phyloP scores from a whole-genome alignment of 2,888 invertebrate species.

The Phymatocera aterrima region DNA sequence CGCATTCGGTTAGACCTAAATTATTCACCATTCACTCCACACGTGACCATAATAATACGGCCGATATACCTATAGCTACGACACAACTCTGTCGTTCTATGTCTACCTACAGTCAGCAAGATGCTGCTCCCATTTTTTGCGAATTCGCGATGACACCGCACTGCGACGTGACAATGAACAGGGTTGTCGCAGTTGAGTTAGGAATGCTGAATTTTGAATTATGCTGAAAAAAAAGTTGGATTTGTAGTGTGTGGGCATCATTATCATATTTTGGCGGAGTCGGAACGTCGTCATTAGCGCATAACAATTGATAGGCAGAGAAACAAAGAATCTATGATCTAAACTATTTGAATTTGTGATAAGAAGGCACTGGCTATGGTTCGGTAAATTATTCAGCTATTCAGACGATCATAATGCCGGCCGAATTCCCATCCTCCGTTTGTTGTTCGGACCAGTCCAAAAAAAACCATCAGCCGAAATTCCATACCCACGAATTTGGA shows the following conservation, averaged over 20 bases:
- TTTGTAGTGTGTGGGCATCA: too few relatives aligned
- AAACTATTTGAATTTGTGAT: background rate
- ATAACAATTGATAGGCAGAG: too few relatives aligned
- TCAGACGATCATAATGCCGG: background rate
- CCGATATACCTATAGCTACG: too few relatives aligned
- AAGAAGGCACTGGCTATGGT: background rate
- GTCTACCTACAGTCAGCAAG: background rate
- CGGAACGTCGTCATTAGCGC: too few relatives aligned
- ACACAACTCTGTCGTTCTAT: background rate
- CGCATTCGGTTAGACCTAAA: conserved; percentile 10
- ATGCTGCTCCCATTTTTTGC: background rate
- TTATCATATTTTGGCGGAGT: too few relatives aligned
- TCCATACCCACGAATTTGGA: background rate
- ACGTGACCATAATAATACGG: background rate
- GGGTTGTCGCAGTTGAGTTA: too few relatives aligned
- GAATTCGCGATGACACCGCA: background rate
- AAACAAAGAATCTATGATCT: background rate
- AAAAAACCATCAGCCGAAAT: background rate
- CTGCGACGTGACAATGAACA: background rate
- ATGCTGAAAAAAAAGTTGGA: too few relatives aligned
- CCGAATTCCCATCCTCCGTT: background rate
- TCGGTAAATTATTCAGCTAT: background rate
- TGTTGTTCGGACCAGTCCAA: background rate
- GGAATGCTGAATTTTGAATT: too few relatives aligned
- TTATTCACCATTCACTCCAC: conserved; percentile 8